Percentiles rank a stretch among this genome's conserved stretches.
These are phyloP conservation scores for Pristionchus arcanus DNA, from an alignment of 2,888 invertebrate genomes.

Conservation along the genomic window DNA sequence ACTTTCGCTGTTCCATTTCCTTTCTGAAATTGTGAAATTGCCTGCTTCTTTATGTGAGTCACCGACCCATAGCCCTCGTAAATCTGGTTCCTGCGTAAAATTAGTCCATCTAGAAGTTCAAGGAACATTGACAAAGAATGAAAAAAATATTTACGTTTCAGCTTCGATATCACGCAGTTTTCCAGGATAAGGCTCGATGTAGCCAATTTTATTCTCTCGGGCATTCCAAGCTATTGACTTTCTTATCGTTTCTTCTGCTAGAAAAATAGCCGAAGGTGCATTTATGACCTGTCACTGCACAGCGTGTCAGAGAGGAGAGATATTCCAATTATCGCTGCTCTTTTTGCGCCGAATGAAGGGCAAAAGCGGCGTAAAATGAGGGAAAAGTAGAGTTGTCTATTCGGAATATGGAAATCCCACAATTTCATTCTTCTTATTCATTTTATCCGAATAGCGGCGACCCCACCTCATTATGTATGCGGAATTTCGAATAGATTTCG, in stretches of 20 bases:
- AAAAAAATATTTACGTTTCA: not conserved
- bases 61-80: not conserved
- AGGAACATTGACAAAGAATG: not conserved
- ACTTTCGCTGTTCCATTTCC: conserved; percentile 49
- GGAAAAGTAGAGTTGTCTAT: too few species aligned
- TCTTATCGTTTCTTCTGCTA: conserved; percentile 15
- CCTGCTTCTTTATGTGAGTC: not conserved
- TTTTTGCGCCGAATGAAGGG: too few species aligned
- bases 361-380: too few species aligned
- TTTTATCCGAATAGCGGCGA: too few species aligned
- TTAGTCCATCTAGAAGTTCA: not conserved
- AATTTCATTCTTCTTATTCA: too few species aligned
- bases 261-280: too few species aligned
- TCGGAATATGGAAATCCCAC: too few species aligned
- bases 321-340: too few species aligned
- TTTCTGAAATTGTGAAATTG: not conserved
- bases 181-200: conserved; percentile 2
- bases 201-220: conserved; percentile 16
- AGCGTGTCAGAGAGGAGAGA: too few species aligned
- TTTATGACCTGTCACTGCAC: too few species aligned
- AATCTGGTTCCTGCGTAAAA: conserved; percentile 3
- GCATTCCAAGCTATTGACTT: conserved; percentile 5
- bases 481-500: too few species aligned
- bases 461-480: too few species aligned
- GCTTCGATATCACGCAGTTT: not conserved